Evolutionary conservation across 2,797 vertebrate genomes (phyloP).

Genomic region (Gymnocypris eckloni): DNA sequence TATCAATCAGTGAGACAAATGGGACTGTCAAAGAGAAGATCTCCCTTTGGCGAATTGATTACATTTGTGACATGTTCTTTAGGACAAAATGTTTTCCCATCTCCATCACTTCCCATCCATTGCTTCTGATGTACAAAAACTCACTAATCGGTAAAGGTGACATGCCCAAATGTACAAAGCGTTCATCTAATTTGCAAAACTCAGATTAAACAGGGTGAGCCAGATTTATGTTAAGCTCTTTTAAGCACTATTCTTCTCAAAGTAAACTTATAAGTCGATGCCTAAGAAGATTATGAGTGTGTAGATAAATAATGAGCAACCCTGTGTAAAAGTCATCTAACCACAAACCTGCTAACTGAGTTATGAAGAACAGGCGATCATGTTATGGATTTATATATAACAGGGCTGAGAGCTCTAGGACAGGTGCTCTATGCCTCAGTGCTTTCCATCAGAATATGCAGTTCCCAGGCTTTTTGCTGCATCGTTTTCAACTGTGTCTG

Average conservation of each 20-base stretch:
- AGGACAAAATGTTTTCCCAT: slow-evolving; percentile 20
- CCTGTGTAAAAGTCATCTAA: not conserved
- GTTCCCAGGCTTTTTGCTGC: slow-evolving; percentile 61
- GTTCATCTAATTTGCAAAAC: slow-evolving; percentile 36
- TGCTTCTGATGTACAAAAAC: slow-evolving; percentile 5
- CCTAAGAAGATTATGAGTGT: slow-evolving; percentile 29
- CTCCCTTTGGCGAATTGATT: slow-evolving; percentile 65
- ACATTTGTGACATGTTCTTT: slow-evolving; percentile 59
- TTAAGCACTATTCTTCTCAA: slow-evolving; percentile 40
- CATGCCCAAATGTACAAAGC: slow-evolving; percentile 6
- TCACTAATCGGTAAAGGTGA: not conserved
- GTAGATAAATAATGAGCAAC: slow-evolving; percentile 13
- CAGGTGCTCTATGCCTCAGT: slow-evolving; percentile 30
- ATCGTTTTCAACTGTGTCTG: slow-evolving; percentile 67
- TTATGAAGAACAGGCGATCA: not conserved
- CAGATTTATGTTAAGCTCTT: slow-evolving; percentile 38
- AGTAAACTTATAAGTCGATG: slow-evolving; percentile 28
- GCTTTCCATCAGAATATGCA: slow-evolving; percentile 65
- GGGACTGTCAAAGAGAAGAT: slow-evolving; percentile 61
- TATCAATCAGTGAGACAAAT: slow-evolving; percentile 64
- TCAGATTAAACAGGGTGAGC: slow-evolving; percentile 27
- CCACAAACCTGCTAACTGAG: slow-evolving; percentile 18
- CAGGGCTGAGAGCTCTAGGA: slow-evolving; percentile 33
- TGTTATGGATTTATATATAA: slow-evolving; percentile 37
- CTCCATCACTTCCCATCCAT: not conserved